Conservation (phyloP, 2,113 vertebrate genomes). For the Cricetomys ansorgei region DNA sequence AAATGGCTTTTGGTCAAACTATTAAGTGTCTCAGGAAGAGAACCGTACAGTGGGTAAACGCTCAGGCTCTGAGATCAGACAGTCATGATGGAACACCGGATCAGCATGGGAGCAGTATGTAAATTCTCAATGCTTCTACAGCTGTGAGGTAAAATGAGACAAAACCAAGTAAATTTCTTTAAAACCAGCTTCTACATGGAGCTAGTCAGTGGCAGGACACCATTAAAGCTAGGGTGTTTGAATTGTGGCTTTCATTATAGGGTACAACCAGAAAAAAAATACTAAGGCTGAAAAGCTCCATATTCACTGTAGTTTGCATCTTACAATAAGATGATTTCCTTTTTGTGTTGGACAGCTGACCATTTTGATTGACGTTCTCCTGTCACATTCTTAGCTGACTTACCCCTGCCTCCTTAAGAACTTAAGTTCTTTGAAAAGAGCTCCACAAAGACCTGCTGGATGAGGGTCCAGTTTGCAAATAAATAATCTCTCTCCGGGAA, state of each 20-base stretch:
- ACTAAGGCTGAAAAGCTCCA: neutral
- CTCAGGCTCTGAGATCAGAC: neutral
- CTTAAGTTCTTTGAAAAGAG: neutral
- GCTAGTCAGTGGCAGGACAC: neutral
- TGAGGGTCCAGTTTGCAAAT: conserved; percentile 73
- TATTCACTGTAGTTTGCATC: neutral
- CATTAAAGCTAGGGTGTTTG: neutral
- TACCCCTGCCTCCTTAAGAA: neutral
- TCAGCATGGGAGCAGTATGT: neutral
- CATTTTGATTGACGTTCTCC: conserved; percentile 1
- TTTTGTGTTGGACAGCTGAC: neutral
- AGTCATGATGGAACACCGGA: neutral
- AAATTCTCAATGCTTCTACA: conserved; percentile 46
- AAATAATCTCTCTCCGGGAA: conserved; percentile 76
- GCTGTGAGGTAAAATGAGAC: neutral
- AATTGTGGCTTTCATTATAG: neutral
- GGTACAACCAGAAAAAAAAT: neutral
- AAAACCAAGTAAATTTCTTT: neutral
- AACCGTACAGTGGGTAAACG: neutral
- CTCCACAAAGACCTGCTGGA: neutral
- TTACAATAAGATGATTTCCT: conserved; percentile 38
- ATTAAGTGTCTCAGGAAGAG: conserved; percentile 38
- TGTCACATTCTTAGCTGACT: neutral
- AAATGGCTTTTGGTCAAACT: conserved; percentile 58
- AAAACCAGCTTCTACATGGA: neutral